Base-by-base conservation (phyloP, 2,797 vertebrate genomes). In the Hipposideros larvatus region DNA sequence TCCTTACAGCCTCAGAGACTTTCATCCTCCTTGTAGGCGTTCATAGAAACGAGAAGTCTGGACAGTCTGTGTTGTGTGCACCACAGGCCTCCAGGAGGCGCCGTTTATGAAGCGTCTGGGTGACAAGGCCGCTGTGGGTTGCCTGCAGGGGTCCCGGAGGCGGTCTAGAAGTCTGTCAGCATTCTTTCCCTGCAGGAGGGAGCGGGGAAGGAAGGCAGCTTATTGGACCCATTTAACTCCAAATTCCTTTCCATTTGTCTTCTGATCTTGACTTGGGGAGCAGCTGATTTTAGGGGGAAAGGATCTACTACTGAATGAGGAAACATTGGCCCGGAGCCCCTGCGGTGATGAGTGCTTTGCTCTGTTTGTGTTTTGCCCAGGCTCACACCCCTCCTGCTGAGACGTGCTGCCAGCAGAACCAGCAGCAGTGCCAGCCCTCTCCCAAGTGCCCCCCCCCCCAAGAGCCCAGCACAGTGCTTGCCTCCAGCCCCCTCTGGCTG, bases 401-500 rank as follows among this genome's bases (percentile, higher is more conserved):
- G 87, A 96, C 94, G 91, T 87, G 74, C 75, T 90, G 63, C 63
- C 87, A 70, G 51, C 87, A 90, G 82, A 84, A 83, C 41, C 61
- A 97, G 97, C 92, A 97, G 82, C 91, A 97, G 48, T 84, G 77
- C 82, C 96, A 93, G 55, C 43, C 93, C 28, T 93, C 74, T 3
- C 80, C 93, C 86, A 97, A 92, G 59, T 82, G 53, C 53, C 21
- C 34, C 1, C 1, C 53, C 79, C 16, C 88, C 68, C 0, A 95
- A 97, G 83, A 97, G 41, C 75, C 61, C 84, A 7, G 79, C 84
- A 3, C 95, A 91, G 41, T 96, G 95, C 66, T 34, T 41, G 14
- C 92, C 90, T 14, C 8, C 70, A 2, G 59, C 37, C 48, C 92
- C 90, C 26, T 63, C 87, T 0, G 7, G 75, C 34, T 95, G 86